A percentile compares a stretch with the other conserved stretches of the same genome.
These are phyloP conservation scores for Proales similis DNA, from an alignment of 1,140 invertebrate species.

Conservation along the genomic window DNA sequence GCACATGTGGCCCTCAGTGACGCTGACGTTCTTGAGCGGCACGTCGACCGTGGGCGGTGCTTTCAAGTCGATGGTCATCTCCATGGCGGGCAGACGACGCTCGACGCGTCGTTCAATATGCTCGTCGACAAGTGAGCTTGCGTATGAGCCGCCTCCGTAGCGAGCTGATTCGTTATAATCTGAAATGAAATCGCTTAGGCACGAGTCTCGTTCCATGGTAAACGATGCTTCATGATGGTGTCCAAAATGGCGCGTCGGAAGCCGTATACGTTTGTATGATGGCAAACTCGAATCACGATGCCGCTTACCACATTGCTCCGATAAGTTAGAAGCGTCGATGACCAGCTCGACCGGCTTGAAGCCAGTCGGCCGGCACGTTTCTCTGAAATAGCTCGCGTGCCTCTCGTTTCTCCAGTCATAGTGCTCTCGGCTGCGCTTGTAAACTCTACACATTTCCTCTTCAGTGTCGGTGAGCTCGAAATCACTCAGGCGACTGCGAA, in stretches of 20 bases:
- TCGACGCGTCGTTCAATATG: slow-evolving; percentile 29
- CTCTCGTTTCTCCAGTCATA: not conserved
- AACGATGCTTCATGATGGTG: slow-evolving; percentile 21
- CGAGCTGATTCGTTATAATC: slow-evolving; percentile 15
- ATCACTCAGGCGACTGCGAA: slow-evolving; percentile 7
- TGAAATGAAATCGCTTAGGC: slow-evolving; percentile 38
- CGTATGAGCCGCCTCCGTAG: not conserved
- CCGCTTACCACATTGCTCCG: slow-evolving; percentile 3
- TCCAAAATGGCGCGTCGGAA: not conserved
- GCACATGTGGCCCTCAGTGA: slow-evolving; percentile 47
- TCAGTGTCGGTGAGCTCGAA: slow-evolving; percentile 12
- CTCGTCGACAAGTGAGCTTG: not conserved
- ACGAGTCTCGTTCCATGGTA: too few species aligned
- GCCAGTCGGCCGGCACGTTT: not conserved
- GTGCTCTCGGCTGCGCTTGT: too few species aligned
- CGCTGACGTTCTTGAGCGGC: slow-evolving; percentile 44
- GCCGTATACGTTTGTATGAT: not conserved
- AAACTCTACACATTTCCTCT: too few species aligned
- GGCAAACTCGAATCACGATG: slow-evolving; percentile 34
- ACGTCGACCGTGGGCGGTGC: slow-evolving; percentile 38
- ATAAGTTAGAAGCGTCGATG: slow-evolving; percentile 13
- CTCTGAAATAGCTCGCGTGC: slow-evolving; percentile 21
- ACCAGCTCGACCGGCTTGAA: slow-evolving; percentile 29
- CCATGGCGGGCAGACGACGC: slow-evolving; percentile 21
- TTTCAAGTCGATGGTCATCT: slow-evolving; percentile 36